Base-by-base conservation (phyloP, 2,113 vertebrate species). In the Scophthalmus maximus region DNA sequence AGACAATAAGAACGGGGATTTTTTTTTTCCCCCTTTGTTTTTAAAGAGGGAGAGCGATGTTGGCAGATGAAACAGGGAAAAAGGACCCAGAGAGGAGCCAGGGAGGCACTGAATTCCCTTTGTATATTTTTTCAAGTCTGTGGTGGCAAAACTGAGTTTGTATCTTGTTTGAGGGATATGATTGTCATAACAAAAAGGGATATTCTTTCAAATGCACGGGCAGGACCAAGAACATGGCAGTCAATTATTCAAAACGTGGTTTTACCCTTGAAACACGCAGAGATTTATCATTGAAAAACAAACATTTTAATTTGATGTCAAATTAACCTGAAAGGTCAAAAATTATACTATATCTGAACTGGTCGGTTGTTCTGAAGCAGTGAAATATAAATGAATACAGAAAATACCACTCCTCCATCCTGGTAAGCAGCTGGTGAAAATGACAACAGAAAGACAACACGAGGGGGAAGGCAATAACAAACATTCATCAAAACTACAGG, bases 401-500 rank as follows among this genome's bases (percentile, higher is more conserved):
- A 76, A 76, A 73, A 64, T 67, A 62, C 22, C 15, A 55, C 38
- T 12, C 34, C 68, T 63, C 49, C 70, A 40, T 82, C 42, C 53
- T 15, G 6, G 68, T 50, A 32, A 76, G 69, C 59, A 53, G 79
- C 77, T 46, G 51, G 20, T 25, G 63, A 83, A 86, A 88, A 81
- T 88, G 86, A 89, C 87, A 87, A 73, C 82, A 85, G 81, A 89
- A 91, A 90, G 87, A 89, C 88, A 87, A 88, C 79, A 81, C 80
- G 82, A 66, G 81, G 56, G 8, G 55, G 78, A 86, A 79, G 86
- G 86, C 88, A 87, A 92, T 90, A 92, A 90, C 91, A 92, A 92
- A 89, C 92, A 93, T 94, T 93, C 89, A 93, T 93, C 92, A 93
- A 88, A 89, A 86, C 85, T 81, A 76, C 85, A 85, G 85, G 80